Conservation (phyloP, 2,888 invertebrate species). For the Lucinisca nassula region DNA sequence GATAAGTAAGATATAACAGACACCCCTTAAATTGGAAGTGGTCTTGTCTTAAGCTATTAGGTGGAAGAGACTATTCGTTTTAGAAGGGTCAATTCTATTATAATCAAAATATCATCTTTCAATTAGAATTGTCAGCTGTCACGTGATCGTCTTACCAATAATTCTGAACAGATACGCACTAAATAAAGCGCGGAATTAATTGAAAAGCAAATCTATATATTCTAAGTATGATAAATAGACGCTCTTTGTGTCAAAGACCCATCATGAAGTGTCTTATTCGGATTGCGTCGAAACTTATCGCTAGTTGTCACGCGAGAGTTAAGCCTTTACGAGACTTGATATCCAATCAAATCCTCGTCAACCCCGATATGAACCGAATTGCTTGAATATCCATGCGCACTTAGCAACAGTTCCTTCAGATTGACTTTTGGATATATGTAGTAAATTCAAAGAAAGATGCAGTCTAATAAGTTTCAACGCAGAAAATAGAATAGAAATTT, state of each 20-base stretch:
- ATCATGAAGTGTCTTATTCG: constrained; percentile 14
- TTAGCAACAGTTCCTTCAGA: background rate
- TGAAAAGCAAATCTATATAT: constrained; percentile 8
- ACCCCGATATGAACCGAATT: background rate
- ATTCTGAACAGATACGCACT: background rate
- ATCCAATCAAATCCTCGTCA: constrained; percentile 8
- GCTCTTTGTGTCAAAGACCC: constrained; percentile 9
- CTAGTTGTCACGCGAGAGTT: constrained; percentile 1
- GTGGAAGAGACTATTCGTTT: no score
- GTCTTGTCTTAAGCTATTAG: no score
- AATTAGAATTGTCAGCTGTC: background rate
- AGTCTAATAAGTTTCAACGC: no score
- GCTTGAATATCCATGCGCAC: background rate
- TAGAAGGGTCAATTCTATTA: no score
- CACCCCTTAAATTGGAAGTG: no score
- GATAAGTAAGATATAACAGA: no score
- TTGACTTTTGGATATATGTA: no score
- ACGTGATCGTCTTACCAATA: background rate
- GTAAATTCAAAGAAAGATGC: no score
- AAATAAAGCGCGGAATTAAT: constrained; percentile 5
- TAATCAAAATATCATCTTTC: constrained; percentile 2
- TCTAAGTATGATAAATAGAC: constrained; percentile 40
- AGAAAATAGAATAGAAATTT: no score
- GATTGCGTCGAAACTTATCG: constrained; percentile 6
- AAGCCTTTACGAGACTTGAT: constrained; percentile 5